Percentiles rank a stretch among this genome's conserved stretches.
Conservation (phyloP, 2,113 vertebrate species). For the Xiphophorus couchianus region DNA sequence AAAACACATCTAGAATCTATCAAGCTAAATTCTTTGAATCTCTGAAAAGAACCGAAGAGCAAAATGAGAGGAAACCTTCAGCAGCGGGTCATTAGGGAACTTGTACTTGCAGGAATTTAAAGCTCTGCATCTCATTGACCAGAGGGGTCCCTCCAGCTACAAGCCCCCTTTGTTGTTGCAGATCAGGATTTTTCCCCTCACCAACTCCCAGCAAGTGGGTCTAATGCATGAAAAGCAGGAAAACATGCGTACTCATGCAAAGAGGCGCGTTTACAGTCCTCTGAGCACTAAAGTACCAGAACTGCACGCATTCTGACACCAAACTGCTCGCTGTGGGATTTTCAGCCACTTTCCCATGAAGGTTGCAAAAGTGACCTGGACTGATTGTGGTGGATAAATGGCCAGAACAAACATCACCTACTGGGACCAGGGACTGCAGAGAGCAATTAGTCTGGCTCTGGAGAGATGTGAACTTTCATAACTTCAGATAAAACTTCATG, state of each 20-base stretch:
- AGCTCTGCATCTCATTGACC: conserved; percentile 82
- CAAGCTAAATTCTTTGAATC: conserved; percentile 62
- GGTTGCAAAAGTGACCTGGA: conserved; percentile 60
- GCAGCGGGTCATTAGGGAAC: conserved; percentile 64
- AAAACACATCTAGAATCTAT: conserved; percentile 33
- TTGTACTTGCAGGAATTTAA: conserved; percentile 74
- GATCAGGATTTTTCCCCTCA: conserved; percentile 48
- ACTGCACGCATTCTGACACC: neutral
- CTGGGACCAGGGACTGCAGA: conserved; percentile 59
- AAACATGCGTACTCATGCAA: conserved; percentile 30
- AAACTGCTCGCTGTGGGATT: conserved; percentile 37
- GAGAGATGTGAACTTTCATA: conserved; percentile 59
- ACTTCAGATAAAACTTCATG: conserved; percentile 71
- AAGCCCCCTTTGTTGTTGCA: conserved; percentile 56
- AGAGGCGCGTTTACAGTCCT: conserved; percentile 9
- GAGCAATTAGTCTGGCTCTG: conserved; percentile 54
- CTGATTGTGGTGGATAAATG: conserved; percentile 65
- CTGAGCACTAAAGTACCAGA: neutral
- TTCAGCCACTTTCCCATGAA: conserved; percentile 71
- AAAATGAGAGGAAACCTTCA: conserved; percentile 39
- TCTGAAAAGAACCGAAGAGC: conserved; percentile 35
- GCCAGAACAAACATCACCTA: conserved; percentile 59
- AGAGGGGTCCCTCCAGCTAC: conserved; percentile 62
- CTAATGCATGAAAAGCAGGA: conserved; percentile 10
- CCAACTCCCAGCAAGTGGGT: conserved; percentile 11